Base-by-base conservation (phyloP, 2,888 invertebrate genomes). In the Sminthurinus aureus region DNA sequence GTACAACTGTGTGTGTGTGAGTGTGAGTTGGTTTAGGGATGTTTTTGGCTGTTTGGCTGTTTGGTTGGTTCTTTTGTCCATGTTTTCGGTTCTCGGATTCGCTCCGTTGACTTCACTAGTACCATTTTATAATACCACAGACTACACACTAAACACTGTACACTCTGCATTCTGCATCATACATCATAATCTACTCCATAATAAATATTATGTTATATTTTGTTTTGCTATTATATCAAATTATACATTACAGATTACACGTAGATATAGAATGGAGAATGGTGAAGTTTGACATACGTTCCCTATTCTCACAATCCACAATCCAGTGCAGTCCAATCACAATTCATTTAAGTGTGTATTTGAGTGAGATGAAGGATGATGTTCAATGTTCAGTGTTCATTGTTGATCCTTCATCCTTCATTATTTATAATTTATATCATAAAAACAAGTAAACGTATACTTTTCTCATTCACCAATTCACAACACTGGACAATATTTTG, bases 61-160 rank as follows among this genome's bases (percentile, higher is more conserved):
- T 80, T 73, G 80, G 71, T 71, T 71, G 71, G 24, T 15, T 22
- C 24, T 67, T 80, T 71, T 80, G 71, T 51, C 38, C 67, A 50
- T 79, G 79, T 80, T 80, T 73, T 71, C 80, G 71, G 80, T 69
- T 75, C 69, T 22, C 22, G 11, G 24, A 20, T 69, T 18, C 69
- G 71, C 50, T 71, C 52, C 80, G 38, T 69, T 80, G 80, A 26
- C 38, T 51, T 20, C 51, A 71, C 69, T 69, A 69, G 79, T 69
- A 38, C 51, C 18, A n/a, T 38, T 20, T 50, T 50, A 38, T 38
- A 38, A 38, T 38, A 73, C 15, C 38, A 26, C 73, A 73, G 15
- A 24, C 6, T 73, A 73, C 38, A 0, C 15, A 26, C 24, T 13
- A 38, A 1, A 38, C 38, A 38, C 6, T 38, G 3, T 38, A 38